A percentile compares a stretch with the other conserved stretches of the same genome.
These are phyloP conservation scores for Hippocampus abdominalis DNA, from an alignment of 2,113 vertebrate species.

Conservation along the genomic window DNA sequence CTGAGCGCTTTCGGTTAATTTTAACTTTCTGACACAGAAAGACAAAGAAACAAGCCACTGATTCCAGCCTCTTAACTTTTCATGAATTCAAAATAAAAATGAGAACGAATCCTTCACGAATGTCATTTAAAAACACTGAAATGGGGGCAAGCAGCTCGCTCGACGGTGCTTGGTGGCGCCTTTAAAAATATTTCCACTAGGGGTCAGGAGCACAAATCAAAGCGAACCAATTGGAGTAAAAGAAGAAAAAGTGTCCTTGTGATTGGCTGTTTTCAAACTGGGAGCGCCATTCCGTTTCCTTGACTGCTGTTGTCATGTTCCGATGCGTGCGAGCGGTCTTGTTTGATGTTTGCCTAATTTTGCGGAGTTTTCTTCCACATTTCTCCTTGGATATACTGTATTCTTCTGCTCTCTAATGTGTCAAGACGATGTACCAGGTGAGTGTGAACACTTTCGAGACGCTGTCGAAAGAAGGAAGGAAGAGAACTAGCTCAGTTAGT, in stretches of 20 bases:
- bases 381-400: neutral
- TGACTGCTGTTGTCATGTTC: neutral
- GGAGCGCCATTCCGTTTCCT: conserved; percentile 31
- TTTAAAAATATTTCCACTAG: neutral
- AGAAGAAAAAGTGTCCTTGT: neutral
- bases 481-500: too few species aligned
- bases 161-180: neutral
- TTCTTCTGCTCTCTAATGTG: neutral
- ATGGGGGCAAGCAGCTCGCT: too few species aligned
- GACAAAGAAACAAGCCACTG: too few species aligned
- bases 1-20: too few species aligned
- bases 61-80: too few species aligned
- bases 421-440: neutral
- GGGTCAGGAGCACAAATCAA: neutral
- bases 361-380: neutral
- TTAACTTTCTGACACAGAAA: too few species aligned
- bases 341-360: neutral
- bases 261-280: conserved; percentile 54
- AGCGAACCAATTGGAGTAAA: neutral
- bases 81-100: too few species aligned
- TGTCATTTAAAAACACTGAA: too few species aligned
- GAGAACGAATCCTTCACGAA: too few species aligned
- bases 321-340: neutral
- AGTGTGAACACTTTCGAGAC: neutral
- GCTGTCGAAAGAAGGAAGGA: too few species aligned